A percentile compares a stretch with the other conserved stretches of the same genome.
Conservation (phyloP, 2,113 vertebrate genomes). For the Chionodraco myersi region DNA sequence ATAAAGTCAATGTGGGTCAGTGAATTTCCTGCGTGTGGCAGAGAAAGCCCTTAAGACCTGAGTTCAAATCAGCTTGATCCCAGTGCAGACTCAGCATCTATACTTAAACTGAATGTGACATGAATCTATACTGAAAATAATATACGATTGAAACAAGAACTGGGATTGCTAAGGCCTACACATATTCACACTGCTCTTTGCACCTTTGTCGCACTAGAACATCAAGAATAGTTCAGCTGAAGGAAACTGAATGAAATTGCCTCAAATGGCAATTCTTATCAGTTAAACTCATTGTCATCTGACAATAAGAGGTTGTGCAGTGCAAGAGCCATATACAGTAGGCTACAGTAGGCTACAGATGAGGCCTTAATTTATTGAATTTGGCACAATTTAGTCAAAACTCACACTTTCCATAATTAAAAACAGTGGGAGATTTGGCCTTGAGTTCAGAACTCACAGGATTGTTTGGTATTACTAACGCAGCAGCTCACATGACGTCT, state of each 20-base stretch:
- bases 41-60: slow-evolving; percentile 42
- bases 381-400: not conserved
- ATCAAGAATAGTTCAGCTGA: not conserved
- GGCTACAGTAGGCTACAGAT: not conserved
- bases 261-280: not conserved
- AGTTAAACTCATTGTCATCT: not conserved
- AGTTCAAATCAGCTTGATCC: slow-evolving; percentile 45
- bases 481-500: slow-evolving; percentile 31
- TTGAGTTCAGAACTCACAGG: slow-evolving; percentile 5
- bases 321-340: not conserved
- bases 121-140: slow-evolving; percentile 1
- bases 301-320: not conserved
- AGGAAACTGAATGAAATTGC: not conserved
- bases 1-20: slow-evolving; percentile 61
- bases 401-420: not conserved
- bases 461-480: slow-evolving; percentile 33
- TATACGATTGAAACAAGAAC: slow-evolving; percentile 26
- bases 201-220: not conserved
- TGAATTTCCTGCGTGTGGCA: slow-evolving; percentile 46
- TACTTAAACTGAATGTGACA: slow-evolving; percentile 27
- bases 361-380: not conserved
- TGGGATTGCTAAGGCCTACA: not conserved
- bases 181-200: slow-evolving; percentile 2
- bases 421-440: not conserved
- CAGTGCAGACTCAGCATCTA: slow-evolving; percentile 9